phyloP scores from a whole-genome alignment of 1,140 invertebrate genomes.

The Lordiphosa collinella region DNA sequence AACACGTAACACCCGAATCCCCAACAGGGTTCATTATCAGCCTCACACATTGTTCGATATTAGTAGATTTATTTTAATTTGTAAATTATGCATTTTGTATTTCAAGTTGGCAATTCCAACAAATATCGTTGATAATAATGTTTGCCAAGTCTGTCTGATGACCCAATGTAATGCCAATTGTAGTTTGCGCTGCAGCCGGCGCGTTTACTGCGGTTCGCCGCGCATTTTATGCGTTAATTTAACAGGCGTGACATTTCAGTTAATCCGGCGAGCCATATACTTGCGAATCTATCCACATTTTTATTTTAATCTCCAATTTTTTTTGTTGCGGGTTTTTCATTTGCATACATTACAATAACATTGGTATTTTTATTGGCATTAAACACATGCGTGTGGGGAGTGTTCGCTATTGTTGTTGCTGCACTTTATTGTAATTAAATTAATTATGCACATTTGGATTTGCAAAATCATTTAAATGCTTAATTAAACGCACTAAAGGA shows the following conservation, averaged over 20 bases:
- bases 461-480: conserved; percentile 69
- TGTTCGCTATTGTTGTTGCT: conserved; percentile 10
- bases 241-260: conserved; percentile 61
- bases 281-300: conserved; percentile 34
- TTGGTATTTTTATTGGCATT: conserved; percentile 37
- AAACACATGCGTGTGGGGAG: conserved; percentile 11
- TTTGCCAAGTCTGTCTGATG: neutral
- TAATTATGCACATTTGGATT: conserved; percentile 71
- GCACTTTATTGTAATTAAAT: conserved; percentile 66
- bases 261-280: conserved; percentile 20
- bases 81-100: conserved; percentile 26
- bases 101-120: conserved; percentile 10
- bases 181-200: conserved; percentile 10
- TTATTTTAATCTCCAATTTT: conserved; percentile 44
- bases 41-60: conserved; percentile 45
- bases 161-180: conserved; percentile 9
- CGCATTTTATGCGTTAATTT: conserved; percentile 59
- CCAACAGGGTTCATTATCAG: conserved; percentile 58
- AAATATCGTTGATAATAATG: conserved; percentile 17
- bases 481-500: conserved; percentile 50
- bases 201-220: conserved; percentile 54
- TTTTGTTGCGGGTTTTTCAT: conserved; percentile 13
- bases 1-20: conserved; percentile 38
- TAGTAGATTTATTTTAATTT: conserved; percentile 31
- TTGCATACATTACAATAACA: conserved; percentile 30